Evolutionary conservation across 2,888 invertebrate species (phyloP), one percentile per base, ranked within the genome.

Genomic region (Amphimallon solstitiale): DNA sequence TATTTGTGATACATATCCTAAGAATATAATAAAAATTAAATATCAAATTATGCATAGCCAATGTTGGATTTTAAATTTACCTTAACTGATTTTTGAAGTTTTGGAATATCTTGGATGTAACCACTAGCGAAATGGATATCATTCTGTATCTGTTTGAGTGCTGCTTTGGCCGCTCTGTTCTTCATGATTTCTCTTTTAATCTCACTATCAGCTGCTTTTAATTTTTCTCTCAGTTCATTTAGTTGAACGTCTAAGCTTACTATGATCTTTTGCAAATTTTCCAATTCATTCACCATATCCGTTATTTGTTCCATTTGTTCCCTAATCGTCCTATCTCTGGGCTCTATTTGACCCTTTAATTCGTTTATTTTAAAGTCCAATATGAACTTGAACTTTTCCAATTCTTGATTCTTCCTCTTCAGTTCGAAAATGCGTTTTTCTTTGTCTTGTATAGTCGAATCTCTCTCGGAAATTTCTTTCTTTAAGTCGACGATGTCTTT

Each of bases 341-440:
- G 95, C 77, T 94, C 93, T 76, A 97, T 93, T 84, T 90, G 87
- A 74, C 78, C 78, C 79, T 93, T 92, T 17, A 96, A 81, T 76
- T 97, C 95, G 29, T 91, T 90, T 66, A 97, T 94, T 81, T 95
- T 95, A 78, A 94, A 94, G 77, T 93, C 93, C 34, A 96, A 83
- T 0, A 96, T 94, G 80, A 94, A 95, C 78, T 94, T 95, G 80
- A 92, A 94, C 80, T 96, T 97, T 78, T 97, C 95, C 69, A 97
- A 81, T 78, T 96, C 95, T 76, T 91, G 90, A 77, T 93, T 95
- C 77, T 91, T 93, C 71, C 90, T 89, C 79, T 94, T 92, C 65
- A 95, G 81, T 72, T 94, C 94, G 74, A 90, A 90, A 71, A 96
- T 93, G 69, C 90, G 86, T 75, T 90, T 92, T 80, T 96, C 95